Conservation (phyloP, 2,797 vertebrate genomes). For the Heliangelus exortis region DNA sequence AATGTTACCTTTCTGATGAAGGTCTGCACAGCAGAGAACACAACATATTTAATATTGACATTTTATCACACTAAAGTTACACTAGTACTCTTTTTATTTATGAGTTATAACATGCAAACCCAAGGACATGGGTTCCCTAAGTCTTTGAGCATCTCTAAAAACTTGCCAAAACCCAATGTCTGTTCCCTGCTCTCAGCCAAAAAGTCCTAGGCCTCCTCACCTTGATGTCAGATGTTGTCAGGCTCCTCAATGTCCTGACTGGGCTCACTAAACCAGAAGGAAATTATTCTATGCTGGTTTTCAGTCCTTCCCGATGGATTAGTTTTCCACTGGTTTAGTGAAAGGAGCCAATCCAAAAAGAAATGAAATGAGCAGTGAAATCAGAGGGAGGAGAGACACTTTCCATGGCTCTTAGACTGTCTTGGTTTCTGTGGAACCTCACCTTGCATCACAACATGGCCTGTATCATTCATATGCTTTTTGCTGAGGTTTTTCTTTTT, state of each 20-base stretch:
- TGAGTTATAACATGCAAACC: neutral
- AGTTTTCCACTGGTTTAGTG: neutral
- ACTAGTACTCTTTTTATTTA: neutral
- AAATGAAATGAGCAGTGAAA: neutral
- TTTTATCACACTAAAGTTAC: neutral
- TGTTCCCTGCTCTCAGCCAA: neutral
- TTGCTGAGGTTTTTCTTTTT: neutral
- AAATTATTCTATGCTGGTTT: neutral
- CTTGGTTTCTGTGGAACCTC: neutral
- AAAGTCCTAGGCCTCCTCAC: neutral
- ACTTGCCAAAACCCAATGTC: neutral
- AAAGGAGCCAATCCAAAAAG: neutral
- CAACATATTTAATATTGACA: neutral
- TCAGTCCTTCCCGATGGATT: neutral
- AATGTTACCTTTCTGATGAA: neutral
- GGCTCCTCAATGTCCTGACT: neutral
- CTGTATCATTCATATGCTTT: neutral
- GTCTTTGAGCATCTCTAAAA: neutral
- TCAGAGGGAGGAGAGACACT: neutral
- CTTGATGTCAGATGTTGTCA: neutral
- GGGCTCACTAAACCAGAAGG: neutral
- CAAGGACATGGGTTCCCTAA: neutral
- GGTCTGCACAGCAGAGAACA: neutral
- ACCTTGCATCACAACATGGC: neutral
- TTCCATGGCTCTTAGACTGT: neutral